A percentile compares a stretch with the other conserved stretches of the same genome.
Conservation (phyloP, 2,113 vertebrate species). For the Tragelaphus imberbis region DNA sequence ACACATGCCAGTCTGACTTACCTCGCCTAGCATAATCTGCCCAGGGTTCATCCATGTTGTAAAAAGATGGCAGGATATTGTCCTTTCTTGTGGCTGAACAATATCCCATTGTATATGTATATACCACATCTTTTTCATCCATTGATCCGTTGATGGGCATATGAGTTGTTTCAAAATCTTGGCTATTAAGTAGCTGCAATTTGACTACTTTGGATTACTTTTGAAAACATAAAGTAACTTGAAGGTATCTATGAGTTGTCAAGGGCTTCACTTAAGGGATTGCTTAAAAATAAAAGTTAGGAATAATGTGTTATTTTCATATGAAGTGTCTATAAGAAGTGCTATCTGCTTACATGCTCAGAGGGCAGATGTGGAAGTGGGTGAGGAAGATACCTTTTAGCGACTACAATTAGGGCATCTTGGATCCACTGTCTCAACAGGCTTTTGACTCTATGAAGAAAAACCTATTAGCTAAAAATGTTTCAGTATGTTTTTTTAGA, state of each 20-base stretch:
- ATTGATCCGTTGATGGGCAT: neutral
- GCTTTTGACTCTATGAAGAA: slow-evolving; percentile 6
- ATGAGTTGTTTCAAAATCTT: neutral
- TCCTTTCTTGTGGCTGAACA: neutral
- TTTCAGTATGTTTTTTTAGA: slow-evolving; percentile 3
- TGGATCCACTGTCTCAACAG: neutral
- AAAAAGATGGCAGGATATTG: no score
- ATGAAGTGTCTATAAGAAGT: neutral
- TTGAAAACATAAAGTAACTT: neutral
- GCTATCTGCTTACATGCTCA: neutral
- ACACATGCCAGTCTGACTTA: neutral
- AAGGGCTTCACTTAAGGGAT: neutral
- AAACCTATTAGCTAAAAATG: slow-evolving; percentile 9
- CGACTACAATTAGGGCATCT: neutral
- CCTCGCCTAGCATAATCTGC: neutral
- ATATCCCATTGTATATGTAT: neutral
- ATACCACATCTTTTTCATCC: neutral
- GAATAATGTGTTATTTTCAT: neutral
- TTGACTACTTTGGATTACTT: neutral
- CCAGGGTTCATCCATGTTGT: neutral
- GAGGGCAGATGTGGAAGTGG: neutral
- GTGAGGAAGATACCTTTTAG: neutral
- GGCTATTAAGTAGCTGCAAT: neutral
- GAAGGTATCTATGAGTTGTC: neutral
- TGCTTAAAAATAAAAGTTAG: neutral